Evolutionary conservation across 2,797 vertebrate genomes (phyloP).

Genomic region (Caiman crocodilus): DNA sequence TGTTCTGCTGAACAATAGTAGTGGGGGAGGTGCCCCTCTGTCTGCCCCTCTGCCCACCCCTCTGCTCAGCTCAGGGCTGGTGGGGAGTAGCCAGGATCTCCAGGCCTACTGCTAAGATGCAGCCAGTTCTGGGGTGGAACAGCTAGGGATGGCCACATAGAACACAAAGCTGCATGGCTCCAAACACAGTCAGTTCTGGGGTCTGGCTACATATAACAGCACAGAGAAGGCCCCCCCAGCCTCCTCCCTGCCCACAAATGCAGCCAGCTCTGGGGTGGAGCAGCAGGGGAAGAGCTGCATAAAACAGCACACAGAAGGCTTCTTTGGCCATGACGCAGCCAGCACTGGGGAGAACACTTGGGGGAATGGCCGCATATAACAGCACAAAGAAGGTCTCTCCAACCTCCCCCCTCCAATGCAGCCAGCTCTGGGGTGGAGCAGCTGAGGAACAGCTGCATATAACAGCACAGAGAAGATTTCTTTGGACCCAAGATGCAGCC

Average conservation of each 20-base stretch:
- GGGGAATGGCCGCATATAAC: neutral
- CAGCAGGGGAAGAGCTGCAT: neutral
- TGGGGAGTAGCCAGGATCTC: neutral
- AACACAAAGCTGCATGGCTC: too few relatives aligned
- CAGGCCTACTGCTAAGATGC: neutral
- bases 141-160: too few relatives aligned
- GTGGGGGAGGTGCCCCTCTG: too few relatives aligned
- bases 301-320: neutral
- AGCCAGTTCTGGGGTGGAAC: neutral
- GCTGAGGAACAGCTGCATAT: too few relatives aligned
- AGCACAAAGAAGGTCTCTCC: neutral
- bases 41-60: neutral
- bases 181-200: too few relatives aligned
- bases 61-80: neutral
- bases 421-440: neutral
- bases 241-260: neutral
- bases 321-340: too few relatives aligned
- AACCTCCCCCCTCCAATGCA: neutral
- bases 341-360: neutral
- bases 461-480: too few relatives aligned
- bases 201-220: neutral
- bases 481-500: too few relatives aligned
- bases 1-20: neutral
- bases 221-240: neutral
- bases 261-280: neutral